Base-by-base conservation (phyloP, 2,888 invertebrate species). In the Biston stratarius region DNA sequence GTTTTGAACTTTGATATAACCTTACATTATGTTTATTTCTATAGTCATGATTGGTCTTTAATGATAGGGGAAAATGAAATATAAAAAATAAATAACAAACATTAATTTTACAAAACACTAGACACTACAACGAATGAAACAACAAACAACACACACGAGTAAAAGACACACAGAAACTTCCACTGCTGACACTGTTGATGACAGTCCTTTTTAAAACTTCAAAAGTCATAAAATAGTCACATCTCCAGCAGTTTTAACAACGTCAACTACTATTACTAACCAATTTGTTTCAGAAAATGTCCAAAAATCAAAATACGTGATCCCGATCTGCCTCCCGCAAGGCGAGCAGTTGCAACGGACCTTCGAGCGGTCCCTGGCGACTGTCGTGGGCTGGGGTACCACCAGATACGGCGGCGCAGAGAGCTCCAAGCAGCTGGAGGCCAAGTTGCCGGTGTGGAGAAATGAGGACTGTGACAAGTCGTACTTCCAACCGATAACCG, bases 301-400 rank as follows among this genome's bases (percentile, higher is more conserved):
- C 1, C 95, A 96, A 60, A 97, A 96, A 84, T 97, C 97, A 0
- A 96, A 97, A 83, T 98, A 97, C 86, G 96, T 98, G 48, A 97
- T 97, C 75, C 98, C 98, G 0, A 96, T 98, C 65, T 98, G 98
- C 83, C 89, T 98, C 63, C 98, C 98, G 0, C 92, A 94, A 0
- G 94, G 94, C 0, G 93, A 95, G n/a, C 90, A 91, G 9, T 81
- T 89, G 5, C 89, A 94, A 34, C 88, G 91, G 15, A 96, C 96
- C 74, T 94, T 95, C 69, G 96, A 97, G 81, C 95, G 96, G 0
- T 96, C 97, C 0, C 95, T 96, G 42, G 97, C 97, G 0, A 98
- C 98, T 0, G 98, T 98, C 0, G 97, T 98, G 14, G 98, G 98
- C 9, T 98, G 98, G 98, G 98, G 98, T 42, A 97, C 98, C 33